These are phyloP conservation scores for Drosophila pectinifera DNA, from an alignment of 1,140 invertebrate genomes.

Conservation along the genomic window DNA sequence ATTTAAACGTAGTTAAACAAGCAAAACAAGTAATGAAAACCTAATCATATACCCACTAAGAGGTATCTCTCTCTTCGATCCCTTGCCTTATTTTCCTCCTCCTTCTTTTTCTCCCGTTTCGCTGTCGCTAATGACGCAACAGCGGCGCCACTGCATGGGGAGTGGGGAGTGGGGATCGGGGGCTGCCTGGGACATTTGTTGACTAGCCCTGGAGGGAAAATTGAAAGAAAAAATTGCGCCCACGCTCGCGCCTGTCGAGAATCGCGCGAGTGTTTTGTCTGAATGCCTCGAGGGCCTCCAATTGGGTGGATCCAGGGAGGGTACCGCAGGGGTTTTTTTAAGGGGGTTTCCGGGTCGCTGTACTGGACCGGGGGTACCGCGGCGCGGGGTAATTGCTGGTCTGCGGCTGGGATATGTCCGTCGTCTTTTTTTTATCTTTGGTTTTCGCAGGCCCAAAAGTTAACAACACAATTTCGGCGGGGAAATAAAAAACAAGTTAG, in stretches of 20 bases:
- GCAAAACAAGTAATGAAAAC: too few species aligned
- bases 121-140: constrained; percentile 69
- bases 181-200: constrained; percentile 51
- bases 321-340: not conserved
- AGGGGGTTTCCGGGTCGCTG: not conserved
- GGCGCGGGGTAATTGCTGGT: constrained; percentile 64
- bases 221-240: constrained; percentile 52
- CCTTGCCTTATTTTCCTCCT: not conserved
- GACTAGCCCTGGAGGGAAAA: constrained; percentile 71
- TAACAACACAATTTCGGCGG: constrained; percentile 79
- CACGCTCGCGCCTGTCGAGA: constrained; percentile 38
- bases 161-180: not conserved
- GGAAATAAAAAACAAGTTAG: constrained; percentile 82
- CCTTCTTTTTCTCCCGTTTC: constrained; percentile 15
- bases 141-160: constrained; percentile 1
- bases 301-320: constrained; percentile 6
- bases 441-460: constrained; percentile 42
- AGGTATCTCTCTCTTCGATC: constrained; percentile 8
- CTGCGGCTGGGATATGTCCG: constrained; percentile 42
- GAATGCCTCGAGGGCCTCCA: constrained; percentile 64
- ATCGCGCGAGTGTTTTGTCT: constrained; percentile 59
- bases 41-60: not conserved
- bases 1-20: too few species aligned
- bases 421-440: not conserved
- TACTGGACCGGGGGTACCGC: too few species aligned